A percentile compares a stretch with the other conserved stretches of the same genome.
Evolutionary conservation across 2,888 invertebrate species (phyloP).

Genomic region (Trachelus stipa): DNA sequence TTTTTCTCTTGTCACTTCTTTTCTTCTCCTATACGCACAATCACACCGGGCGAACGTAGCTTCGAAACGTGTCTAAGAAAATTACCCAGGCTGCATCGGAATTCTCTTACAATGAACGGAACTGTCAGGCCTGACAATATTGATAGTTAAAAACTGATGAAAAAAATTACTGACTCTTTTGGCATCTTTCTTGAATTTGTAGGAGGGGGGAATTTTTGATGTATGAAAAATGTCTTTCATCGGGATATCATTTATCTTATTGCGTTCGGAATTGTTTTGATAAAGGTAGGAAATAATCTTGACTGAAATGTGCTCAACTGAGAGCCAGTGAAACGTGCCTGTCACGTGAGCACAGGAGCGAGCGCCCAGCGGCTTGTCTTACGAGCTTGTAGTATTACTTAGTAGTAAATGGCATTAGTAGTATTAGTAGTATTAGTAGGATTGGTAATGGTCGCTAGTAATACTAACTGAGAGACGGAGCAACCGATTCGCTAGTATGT

Average conservation of each 20-base stretch:
- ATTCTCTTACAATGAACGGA: neutral
- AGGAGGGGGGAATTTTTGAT: neutral
- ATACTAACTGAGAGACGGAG: neutral
- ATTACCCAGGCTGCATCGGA: neutral
- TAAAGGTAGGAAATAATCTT: neutral
- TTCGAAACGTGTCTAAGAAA: neutral
- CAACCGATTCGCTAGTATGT: neutral
- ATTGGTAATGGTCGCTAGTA: neutral
- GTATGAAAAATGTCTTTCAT: neutral
- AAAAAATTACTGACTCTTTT: neutral
- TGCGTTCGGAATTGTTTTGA: neutral
- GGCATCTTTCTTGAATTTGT: too few relatives aligned
- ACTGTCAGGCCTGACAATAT: neutral
- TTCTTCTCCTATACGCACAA: too few relatives aligned
- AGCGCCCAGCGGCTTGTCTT: neutral
- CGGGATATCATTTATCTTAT: neutral
- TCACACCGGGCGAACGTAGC: too few relatives aligned
- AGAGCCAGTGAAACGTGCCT: neutral
- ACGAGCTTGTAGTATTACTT: neutral
- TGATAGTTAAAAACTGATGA: neutral
- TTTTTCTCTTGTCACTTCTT: too few relatives aligned
- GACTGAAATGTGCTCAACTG: neutral
- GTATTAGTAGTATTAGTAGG: neutral
- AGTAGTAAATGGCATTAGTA: neutral
- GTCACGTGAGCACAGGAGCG: neutral